Evolutionary conservation across 1,140 invertebrate species (phyloP).

Genomic region (Teleopsis dalmanni): DNA sequence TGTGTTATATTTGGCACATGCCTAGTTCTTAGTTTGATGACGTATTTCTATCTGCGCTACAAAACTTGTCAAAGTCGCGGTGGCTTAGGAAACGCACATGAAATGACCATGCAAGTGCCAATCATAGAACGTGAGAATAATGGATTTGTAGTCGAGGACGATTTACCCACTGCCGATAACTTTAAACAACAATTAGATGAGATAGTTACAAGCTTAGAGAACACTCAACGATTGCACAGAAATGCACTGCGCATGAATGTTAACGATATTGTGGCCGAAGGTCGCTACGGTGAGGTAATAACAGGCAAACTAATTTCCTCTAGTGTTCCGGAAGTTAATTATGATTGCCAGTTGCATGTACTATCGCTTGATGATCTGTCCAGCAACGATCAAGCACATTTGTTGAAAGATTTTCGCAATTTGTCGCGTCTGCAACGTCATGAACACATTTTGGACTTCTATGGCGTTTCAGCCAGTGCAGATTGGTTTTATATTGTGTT

Average conservation of each 20-base stretch:
- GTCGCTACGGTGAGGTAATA: conserved; percentile 67
- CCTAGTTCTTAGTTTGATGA: conserved; percentile 51
- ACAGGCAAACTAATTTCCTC: conserved; percentile 50
- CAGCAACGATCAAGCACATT: conserved; percentile 54
- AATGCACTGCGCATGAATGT: conserved; percentile 61
- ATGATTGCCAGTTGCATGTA: conserved; percentile 36
- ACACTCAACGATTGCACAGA: conserved; percentile 62
- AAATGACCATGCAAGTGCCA: conserved; percentile 59
- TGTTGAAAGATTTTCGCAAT: conserved; percentile 66
- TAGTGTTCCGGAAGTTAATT: conserved; percentile 11
- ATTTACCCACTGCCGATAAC: conserved; percentile 52
- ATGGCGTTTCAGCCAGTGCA: conserved; percentile 71
- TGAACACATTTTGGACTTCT: conserved; percentile 62
- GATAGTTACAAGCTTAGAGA: conserved; percentile 26
- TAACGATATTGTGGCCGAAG: conserved; percentile 59
- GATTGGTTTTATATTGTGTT: conserved; percentile 63
- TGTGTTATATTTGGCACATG: conserved; percentile 55
- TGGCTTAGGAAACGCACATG: conserved; percentile 54
- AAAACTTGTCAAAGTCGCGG: conserved; percentile 47
- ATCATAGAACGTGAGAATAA: conserved; percentile 62
- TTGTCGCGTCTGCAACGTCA: conserved; percentile 61
- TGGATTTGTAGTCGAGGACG: conserved; percentile 65
- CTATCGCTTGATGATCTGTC: conserved; percentile 52
- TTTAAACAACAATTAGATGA: conserved; percentile 55
- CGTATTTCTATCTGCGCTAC: conserved; percentile 53